A percentile compares a stretch with the other conserved stretches of the same genome.
phyloP scores from a whole-genome alignment of 2,113 vertebrate genomes.

The Sprattus sprattus region DNA sequence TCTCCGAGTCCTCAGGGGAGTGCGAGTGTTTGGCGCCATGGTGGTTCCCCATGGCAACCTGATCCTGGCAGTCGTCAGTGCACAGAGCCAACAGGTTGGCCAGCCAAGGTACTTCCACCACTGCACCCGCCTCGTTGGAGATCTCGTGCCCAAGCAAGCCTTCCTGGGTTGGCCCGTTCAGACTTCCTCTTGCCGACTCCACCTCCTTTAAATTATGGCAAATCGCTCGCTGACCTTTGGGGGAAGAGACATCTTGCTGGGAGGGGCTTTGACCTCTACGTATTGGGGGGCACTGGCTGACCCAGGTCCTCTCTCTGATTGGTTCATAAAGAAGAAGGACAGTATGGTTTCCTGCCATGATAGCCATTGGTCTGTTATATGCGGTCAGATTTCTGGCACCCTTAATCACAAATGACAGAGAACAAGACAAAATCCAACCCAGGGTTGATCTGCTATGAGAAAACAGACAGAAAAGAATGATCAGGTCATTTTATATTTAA shows the following conservation, averaged over 20 bases:
- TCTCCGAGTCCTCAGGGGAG: slow-evolving; percentile 48
- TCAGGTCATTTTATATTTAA: background rate
- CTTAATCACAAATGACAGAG: background rate
- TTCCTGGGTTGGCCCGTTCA: slow-evolving; percentile 52
- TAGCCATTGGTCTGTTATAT: slow-evolving; percentile 48
- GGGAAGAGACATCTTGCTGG: slow-evolving; percentile 68
- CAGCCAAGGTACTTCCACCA: slow-evolving; percentile 70
- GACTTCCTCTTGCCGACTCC: slow-evolving; percentile 61
- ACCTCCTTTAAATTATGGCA: slow-evolving; percentile 69
- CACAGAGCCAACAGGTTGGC: slow-evolving; percentile 55
- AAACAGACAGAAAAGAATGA: background rate
- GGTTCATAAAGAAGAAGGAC: slow-evolving; percentile 73
- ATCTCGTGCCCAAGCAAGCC: slow-evolving; percentile 58
- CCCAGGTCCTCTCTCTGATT: slow-evolving; percentile 75
- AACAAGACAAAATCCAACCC: background rate
- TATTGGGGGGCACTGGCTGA: slow-evolving; percentile 75
- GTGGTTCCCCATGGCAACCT: slow-evolving; percentile 72
- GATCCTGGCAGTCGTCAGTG: slow-evolving; percentile 60
- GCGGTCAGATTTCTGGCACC: background rate
- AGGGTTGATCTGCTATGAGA: background rate
- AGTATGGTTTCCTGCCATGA: slow-evolving; percentile 78
- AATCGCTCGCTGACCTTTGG: slow-evolving; percentile 65
- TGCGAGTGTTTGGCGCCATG: slow-evolving; percentile 60
- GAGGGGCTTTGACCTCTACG: slow-evolving; percentile 72
- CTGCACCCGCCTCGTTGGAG: slow-evolving; percentile 63